Conservation (phyloP, 2,888 invertebrate species). For the Carpatolechia fugitivella region DNA sequence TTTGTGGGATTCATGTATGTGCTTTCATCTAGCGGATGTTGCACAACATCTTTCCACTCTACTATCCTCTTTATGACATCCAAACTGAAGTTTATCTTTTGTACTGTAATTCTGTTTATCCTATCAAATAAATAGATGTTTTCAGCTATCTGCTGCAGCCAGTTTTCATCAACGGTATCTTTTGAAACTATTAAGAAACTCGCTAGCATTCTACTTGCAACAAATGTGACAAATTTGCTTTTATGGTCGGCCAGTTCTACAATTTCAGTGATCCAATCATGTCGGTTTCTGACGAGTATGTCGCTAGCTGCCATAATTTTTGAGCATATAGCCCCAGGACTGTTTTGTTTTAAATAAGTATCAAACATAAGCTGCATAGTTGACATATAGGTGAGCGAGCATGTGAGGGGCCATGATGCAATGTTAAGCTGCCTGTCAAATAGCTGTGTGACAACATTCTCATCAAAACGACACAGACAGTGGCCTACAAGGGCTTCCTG, state of each 20-base stretch:
- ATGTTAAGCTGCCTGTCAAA: slow-evolving; percentile 82
- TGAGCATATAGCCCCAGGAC: slow-evolving; percentile 89
- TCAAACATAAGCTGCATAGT: slow-evolving; percentile 91
- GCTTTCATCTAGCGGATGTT: slow-evolving; percentile 88
- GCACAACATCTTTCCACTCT: slow-evolving; percentile 91
- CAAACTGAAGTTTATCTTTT: slow-evolving; percentile 89
- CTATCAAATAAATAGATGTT: slow-evolving; percentile 84
- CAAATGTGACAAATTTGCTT: slow-evolving; percentile 89
- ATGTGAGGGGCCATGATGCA: slow-evolving; percentile 67
- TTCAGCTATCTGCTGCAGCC: slow-evolving; percentile 88
- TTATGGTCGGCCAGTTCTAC: slow-evolving; percentile 88
- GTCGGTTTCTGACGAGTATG: slow-evolving; percentile 87
- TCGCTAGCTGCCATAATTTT: slow-evolving; percentile 89
- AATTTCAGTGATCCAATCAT: slow-evolving; percentile 90
- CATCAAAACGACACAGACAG: slow-evolving; percentile 88
- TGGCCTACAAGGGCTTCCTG: slow-evolving; percentile 85
- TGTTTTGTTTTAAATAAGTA: slow-evolving; percentile 90
- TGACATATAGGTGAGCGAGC: slow-evolving; percentile 87
- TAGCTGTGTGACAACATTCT: slow-evolving; percentile 83
- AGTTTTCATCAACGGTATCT: slow-evolving; percentile 88
- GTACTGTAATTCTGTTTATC: slow-evolving; percentile 82
- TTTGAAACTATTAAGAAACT: slow-evolving; percentile 91
- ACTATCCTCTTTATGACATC: slow-evolving; percentile 92
- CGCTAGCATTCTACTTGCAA: slow-evolving; percentile 88
- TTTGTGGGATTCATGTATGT: slow-evolving; percentile 60